Evolutionary conservation across 2,113 vertebrate genomes (phyloP), one percentile per base, ranked within the genome.

Genomic region (Sylvietta virens): DNA sequence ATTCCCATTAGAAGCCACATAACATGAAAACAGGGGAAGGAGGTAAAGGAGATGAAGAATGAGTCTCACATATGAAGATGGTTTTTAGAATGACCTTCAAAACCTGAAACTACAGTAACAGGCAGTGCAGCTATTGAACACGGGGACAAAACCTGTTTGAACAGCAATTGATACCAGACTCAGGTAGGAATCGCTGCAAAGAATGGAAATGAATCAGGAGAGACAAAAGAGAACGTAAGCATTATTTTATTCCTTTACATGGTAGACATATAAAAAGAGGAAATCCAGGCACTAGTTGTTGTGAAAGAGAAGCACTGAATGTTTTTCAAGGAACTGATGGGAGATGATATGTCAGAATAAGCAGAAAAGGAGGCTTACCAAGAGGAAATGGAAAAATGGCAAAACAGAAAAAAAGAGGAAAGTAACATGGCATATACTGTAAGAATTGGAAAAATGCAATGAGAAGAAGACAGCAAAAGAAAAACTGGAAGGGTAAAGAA

Each of bases 341-440:
- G 13, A 78, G 16, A 57, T 3, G 2, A 3, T 45, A 31, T 26
- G 10, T 40, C 30, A 76, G 27, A 90, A 79, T 13, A 85, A 2
- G 1, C 7, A 56, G 10, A 7, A 44, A 79, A 65, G 13, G 3
- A 77, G 27, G 2, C 7, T 53, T 26, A 39, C 21, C 13, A 86
- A 62, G 31, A 57, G 1, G 8, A 64, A 60, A 4, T 11, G 10
- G 8, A 37, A 72, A 92, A 86, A 86, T 4, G 3, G 13, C 39
- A 60, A 50, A 76, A 81, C 6, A 47, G 11, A n/a, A 7, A 19
- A 88, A 51, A 62, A 60, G 78, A 45, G 5, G 5, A 18, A 81
- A 73, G 50, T 61, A 35, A 56, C 0, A 0, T 19, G 3, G 7
- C 16, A 40, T 31, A 9, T 42, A 44, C 8, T 4, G 1, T 7